phyloP scores from a whole-genome alignment of 2,888 invertebrate species.

The Mimas tiliae region DNA sequence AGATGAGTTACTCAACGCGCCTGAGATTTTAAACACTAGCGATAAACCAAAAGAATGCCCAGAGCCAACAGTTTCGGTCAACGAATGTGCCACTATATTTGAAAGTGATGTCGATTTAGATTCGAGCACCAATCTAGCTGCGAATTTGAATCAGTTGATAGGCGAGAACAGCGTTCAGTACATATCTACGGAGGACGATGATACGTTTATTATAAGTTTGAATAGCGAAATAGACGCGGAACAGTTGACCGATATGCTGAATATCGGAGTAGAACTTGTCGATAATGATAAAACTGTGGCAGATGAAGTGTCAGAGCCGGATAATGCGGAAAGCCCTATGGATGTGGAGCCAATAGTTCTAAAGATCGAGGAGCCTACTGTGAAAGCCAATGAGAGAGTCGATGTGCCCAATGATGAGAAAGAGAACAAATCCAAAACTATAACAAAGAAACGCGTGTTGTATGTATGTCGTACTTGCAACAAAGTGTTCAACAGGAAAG shows the following conservation, averaged over 20 bases:
- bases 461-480: conserved; percentile 68
- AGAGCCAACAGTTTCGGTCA: conserved; percentile 56
- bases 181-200: conserved; percentile 77
- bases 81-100: conserved; percentile 78
- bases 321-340: conserved; percentile 19
- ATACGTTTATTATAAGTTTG: conserved; percentile 78
- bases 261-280: conserved; percentile 62
- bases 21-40: conserved; percentile 46
- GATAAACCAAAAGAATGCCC: conserved; percentile 46
- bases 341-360: conserved; percentile 45
- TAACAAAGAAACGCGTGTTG: conserved; percentile 51
- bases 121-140: conserved; percentile 74
- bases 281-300: conserved; percentile 32
- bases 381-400: conserved; percentile 29
- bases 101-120: conserved; percentile 79
- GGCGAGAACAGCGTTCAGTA: conserved; percentile 78
- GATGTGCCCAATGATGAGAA: conserved; percentile 30
- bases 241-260: conserved; percentile 75
- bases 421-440: conserved; percentile 38
- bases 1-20: conserved; percentile 64
- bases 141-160: conserved; percentile 76
- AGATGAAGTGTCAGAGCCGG: conserved; percentile 32
- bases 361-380: conserved; percentile 40
- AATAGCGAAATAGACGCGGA: conserved; percentile 78
- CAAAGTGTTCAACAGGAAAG: conserved; percentile 70